phyloP scores from a whole-genome alignment of 2,797 vertebrate species.

The Lepus townsendii region DNA sequence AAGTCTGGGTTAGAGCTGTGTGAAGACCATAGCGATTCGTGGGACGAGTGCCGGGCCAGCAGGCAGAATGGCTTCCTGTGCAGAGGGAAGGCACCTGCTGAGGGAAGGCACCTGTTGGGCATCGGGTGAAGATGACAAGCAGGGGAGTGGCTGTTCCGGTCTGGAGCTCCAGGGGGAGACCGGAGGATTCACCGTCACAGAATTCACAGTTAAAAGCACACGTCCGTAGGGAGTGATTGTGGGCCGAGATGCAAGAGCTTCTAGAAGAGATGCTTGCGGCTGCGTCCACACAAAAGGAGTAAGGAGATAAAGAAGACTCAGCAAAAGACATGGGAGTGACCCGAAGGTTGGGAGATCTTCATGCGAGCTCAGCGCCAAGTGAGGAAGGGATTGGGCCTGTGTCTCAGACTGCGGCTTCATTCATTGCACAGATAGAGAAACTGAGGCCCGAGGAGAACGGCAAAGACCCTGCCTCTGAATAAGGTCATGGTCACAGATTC shows the following conservation, averaged over 20 bases:
- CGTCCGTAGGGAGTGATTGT: neutral
- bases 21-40: neutral
- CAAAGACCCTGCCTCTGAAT: no score
- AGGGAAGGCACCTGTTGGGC: neutral
- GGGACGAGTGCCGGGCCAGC: neutral
- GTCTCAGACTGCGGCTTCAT: neutral
- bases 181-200: neutral
- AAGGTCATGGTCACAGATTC: neutral
- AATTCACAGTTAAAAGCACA: neutral
- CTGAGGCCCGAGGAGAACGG: neutral
- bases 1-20: neutral
- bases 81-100: neutral
- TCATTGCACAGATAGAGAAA: neutral
- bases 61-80: neutral
- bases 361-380: neutral
- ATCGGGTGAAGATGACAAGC: neutral
- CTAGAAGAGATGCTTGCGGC: neutral
- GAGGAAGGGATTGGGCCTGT: neutral
- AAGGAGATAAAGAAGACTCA: neutral
- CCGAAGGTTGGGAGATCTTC: neutral
- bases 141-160: neutral
- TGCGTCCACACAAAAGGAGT: fast-evolving
- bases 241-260: neutral
- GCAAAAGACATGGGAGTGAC: neutral
- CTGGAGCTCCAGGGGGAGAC: neutral